Conservation (phyloP, 2,113 vertebrate genomes). For the Psephotus haematonotus region DNA sequence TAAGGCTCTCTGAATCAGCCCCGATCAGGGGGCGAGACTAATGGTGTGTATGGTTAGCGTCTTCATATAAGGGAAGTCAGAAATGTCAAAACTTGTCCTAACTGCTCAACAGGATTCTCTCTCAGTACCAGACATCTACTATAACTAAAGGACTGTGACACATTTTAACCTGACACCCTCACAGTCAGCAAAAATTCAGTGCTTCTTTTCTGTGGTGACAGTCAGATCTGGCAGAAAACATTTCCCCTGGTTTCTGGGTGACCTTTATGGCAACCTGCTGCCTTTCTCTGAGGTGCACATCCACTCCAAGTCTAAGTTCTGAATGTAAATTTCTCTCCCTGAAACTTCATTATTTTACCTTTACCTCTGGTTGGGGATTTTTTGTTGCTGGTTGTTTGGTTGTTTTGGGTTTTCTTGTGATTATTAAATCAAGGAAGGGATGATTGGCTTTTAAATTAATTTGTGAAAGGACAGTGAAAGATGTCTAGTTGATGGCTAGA, state of each 20-base stretch:
- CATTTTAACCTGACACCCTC: background rate
- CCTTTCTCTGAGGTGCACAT: background rate
- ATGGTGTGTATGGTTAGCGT: background rate
- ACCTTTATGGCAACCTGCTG: background rate
- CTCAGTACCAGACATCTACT: background rate
- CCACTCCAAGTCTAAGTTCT: background rate
- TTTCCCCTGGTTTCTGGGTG: background rate
- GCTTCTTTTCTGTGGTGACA: background rate
- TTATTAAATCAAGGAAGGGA: slow-evolving; percentile 8
- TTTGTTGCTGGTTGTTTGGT: background rate
- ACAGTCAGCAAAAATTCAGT: background rate
- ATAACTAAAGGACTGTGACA: background rate
- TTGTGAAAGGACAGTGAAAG: background rate
- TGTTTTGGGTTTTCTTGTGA: background rate
- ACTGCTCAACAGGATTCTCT: background rate
- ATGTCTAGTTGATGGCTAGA: background rate
- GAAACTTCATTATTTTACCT: background rate
- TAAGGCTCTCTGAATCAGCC: background rate
- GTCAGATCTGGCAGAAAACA: background rate
- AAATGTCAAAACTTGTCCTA: background rate
- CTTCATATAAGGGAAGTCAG: background rate
- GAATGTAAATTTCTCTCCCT: background rate
- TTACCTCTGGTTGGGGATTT: background rate
- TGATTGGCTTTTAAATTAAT: slow-evolving; percentile 1
- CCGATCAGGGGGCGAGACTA: background rate